Evolutionary conservation across 2,797 vertebrate genomes (phyloP).

Genomic region (Cuniculus paca): DNA sequence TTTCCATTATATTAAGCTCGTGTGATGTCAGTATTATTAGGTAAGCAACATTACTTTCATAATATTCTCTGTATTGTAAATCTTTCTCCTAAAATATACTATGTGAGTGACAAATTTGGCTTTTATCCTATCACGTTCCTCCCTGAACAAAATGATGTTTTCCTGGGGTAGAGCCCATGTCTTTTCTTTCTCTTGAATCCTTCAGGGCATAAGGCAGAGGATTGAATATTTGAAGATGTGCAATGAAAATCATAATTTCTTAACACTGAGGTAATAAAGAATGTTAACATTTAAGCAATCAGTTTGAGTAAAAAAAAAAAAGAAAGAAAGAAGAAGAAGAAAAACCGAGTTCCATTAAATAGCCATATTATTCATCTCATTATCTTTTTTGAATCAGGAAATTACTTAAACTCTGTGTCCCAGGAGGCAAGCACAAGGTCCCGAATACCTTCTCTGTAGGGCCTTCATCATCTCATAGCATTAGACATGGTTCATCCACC

Average conservation of each 20-base stretch:
- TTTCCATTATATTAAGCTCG: neutral
- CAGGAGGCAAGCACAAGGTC: neutral
- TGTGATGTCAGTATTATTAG: neutral
- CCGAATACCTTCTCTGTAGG: neutral
- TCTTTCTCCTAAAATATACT: neutral
- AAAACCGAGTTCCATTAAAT: neutral
- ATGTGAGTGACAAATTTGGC: neutral
- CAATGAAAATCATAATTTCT: neutral
- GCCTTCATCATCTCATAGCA: neutral
- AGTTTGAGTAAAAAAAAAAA: neutral
- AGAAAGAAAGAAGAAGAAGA: neutral
- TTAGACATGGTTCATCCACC: neutral
- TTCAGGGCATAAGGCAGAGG: neutral
- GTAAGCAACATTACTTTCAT: neutral
- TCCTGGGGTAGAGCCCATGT: neutral
- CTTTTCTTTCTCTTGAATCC: neutral
- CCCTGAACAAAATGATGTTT: neutral
- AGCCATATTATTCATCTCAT: neutral
- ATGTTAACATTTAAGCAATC: neutral
- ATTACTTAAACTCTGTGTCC: neutral
- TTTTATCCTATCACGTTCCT: neutral
- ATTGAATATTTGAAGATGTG: neutral
- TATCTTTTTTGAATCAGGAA: neutral
- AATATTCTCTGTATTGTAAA: neutral
- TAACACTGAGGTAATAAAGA: neutral